Conservation (phyloP, 1,140 invertebrate genomes). For the Holotrichia oblita region DNA sequence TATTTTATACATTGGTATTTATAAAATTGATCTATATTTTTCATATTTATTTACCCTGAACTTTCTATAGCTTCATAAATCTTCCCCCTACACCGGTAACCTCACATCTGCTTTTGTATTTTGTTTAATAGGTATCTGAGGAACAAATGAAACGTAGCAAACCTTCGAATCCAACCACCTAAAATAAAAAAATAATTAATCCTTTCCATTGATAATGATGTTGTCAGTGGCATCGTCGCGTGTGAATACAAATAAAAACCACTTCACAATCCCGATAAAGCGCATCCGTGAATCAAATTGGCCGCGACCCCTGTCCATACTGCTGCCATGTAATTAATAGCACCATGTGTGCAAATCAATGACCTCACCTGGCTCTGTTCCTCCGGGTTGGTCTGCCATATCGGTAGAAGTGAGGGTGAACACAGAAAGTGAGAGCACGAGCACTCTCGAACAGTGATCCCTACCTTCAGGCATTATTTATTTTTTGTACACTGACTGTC, state of each 20-base stretch:
- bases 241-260: slow-evolving; percentile 41
- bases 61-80: background rate
- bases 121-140: background rate
- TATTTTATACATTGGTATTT: no score
- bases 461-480: background rate
- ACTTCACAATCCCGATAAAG: slow-evolving; percentile 41
- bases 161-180: slow-evolving; percentile 12
- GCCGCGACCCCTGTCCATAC: slow-evolving; percentile 43
- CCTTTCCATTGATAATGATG: slow-evolving; percentile 41
- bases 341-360: slow-evolving; percentile 52
- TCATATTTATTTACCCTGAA: background rate
- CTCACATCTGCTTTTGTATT: slow-evolving; percentile 20
- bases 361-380: slow-evolving; percentile 49
- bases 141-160: background rate
- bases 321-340: slow-evolving; percentile 51
- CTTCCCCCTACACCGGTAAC: background rate
- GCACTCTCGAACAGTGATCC: slow-evolving; percentile 17
- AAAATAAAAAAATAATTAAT: slow-evolving; percentile 40
- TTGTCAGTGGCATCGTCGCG: slow-evolving; percentile 40
- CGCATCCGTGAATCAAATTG: slow-evolving; percentile 44
- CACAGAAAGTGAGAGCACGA: slow-evolving; percentile 29
- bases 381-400: slow-evolving; percentile 8
- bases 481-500: slow-evolving; percentile 9
- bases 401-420: slow-evolving; percentile 17
- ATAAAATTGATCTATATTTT: no score